These are phyloP conservation scores for Podarcis lilfordi DNA, from an alignment of 2,797 vertebrate genomes.

Conservation along the genomic window DNA sequence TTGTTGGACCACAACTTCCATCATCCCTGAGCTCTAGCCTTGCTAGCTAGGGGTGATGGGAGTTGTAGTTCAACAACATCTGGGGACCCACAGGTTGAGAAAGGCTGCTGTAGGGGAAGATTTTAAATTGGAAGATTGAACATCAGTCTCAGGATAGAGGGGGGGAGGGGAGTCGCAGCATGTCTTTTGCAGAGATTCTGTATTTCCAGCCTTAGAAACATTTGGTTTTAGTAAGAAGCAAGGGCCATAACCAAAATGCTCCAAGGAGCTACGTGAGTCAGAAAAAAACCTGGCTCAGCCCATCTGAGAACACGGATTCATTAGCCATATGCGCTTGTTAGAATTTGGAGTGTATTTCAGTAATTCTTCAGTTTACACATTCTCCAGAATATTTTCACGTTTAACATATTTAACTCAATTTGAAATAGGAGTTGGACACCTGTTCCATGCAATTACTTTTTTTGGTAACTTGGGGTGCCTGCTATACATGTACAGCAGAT, in stretches of 20 bases:
- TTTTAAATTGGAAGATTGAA: background rate
- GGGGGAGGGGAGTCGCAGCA: background rate
- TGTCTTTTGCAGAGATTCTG: background rate
- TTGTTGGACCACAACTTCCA: too few species aligned
- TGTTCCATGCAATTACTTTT: background rate
- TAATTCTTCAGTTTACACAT: background rate
- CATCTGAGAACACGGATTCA: background rate
- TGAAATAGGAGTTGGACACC: background rate
- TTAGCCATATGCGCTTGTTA: constrained; percentile 18
- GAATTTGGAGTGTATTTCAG: background rate
- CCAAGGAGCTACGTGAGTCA: background rate
- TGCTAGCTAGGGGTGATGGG: too few species aligned
- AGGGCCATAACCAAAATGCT: background rate
- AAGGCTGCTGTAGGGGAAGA: background rate
- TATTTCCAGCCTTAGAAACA: background rate
- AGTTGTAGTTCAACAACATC: too few species aligned
- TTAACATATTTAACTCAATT: background rate
- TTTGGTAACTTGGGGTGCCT: background rate
- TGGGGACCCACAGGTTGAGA: too few species aligned
- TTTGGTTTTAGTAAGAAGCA: background rate
- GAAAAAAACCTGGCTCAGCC: too few species aligned
- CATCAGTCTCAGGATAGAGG: background rate
- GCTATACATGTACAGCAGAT: background rate
- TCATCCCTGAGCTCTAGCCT: too few species aligned
- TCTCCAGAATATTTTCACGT: background rate